These are phyloP conservation scores for Dolichopus griseipennis DNA, from an alignment of 2,888 invertebrate species.

Conservation along the genomic window DNA sequence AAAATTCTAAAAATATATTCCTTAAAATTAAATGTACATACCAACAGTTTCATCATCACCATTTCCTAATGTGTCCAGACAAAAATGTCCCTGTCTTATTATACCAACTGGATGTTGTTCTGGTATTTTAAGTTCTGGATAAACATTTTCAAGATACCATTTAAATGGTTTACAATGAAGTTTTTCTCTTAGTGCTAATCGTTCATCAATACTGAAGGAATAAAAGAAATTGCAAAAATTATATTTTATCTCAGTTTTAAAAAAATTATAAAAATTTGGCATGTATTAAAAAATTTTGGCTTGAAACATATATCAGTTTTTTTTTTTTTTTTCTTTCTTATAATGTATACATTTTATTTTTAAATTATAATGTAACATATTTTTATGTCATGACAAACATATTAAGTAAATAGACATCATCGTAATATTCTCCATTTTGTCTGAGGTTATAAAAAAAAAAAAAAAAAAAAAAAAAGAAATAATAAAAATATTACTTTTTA, in stretches of 20 bases:
- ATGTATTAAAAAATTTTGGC: too few relatives aligned
- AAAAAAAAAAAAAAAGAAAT: too few relatives aligned
- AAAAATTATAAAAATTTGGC: too few relatives aligned
- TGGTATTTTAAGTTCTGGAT: constrained; percentile 79
- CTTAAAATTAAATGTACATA: constrained; percentile 32
- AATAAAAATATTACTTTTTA: constrained; percentile 15
- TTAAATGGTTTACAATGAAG: constrained; percentile 89
- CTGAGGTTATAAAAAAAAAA: neutral
- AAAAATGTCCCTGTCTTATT: constrained; percentile 71
- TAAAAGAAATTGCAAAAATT: neutral
- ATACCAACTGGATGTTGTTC: constrained; percentile 49
- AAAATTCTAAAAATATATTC: too few relatives aligned
- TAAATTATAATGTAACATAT: too few relatives aligned
- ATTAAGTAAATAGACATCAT: too few relatives aligned
- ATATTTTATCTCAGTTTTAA: neutral
- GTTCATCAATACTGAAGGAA: constrained; percentile 65
- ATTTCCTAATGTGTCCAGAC: constrained; percentile 92
- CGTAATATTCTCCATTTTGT: too few relatives aligned
- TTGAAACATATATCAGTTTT: too few relatives aligned
- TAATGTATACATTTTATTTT: too few relatives aligned
- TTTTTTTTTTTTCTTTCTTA: too few relatives aligned
- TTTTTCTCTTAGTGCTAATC: constrained; percentile 65
- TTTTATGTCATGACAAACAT: too few relatives aligned
- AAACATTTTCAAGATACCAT: constrained; percentile 89
- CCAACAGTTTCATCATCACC: constrained; percentile 74